Conservation (phyloP, 1,140 invertebrate species). For the Bicyclus anynana region DNA sequence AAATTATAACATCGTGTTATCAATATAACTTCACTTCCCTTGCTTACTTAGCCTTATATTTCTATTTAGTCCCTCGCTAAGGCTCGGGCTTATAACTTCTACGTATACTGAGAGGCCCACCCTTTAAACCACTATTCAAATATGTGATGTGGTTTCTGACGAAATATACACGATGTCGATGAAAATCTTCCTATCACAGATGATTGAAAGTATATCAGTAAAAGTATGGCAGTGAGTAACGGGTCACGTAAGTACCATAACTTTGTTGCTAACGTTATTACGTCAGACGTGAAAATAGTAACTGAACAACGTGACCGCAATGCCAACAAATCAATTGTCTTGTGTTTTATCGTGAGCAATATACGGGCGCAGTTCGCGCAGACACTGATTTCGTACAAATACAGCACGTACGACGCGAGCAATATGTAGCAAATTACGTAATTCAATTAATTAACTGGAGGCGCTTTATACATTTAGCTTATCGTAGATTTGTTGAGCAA, state of each 20-base stretch:
- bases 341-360: slow-evolving; percentile 45
- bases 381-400: slow-evolving; percentile 45
- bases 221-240: slow-evolving; percentile 36
- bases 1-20: too few relatives aligned
- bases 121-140: too few relatives aligned
- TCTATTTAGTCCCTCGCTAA: too few relatives aligned
- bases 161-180: neutral
- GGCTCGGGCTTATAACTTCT: too few relatives aligned
- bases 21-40: too few relatives aligned
- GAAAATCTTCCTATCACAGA: slow-evolving; percentile 1
- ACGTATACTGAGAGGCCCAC: too few relatives aligned
- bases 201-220: slow-evolving; percentile 33
- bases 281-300: slow-evolving; percentile 74
- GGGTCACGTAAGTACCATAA: slow-evolving; percentile 66
- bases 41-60: too few relatives aligned
- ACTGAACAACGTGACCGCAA: slow-evolving; percentile 70
- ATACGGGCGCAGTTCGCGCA: slow-evolving; percentile 21
- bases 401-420: slow-evolving; percentile 15
- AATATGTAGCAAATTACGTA: slow-evolving; percentile 13
- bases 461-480: neutral
- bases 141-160: too few relatives aligned
- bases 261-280: slow-evolving; percentile 71
- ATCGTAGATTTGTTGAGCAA: neutral
- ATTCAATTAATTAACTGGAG: slow-evolving; percentile 16
- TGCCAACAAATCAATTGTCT: slow-evolving; percentile 70